Evolutionary conservation across 2,797 vertebrate species (phyloP), one percentile per base, ranked within the genome.

Genomic region (Phrynocephalus forsythii): DNA sequence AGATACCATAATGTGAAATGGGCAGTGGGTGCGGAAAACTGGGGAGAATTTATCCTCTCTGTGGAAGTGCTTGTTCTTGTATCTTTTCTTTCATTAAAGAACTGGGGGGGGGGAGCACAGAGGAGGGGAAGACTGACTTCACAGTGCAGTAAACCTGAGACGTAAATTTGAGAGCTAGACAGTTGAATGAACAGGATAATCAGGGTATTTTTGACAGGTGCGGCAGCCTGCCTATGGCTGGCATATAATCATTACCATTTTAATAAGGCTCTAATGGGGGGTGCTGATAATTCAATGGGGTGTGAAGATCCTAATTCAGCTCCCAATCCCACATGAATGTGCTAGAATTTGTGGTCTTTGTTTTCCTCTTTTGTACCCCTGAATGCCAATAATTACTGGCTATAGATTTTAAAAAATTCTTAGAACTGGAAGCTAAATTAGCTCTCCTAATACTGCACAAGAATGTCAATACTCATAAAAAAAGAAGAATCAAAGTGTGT

Each of bases 341-440:
- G 95, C 95, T 97, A 97, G 96, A 97, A 97, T 97, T 97, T 97
- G 96, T 95, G 94, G 90, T 95, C 96, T 97, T 97, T 97, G 96
- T 97, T 97, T 97, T 97, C 96, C 88, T 97, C 96, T 95, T 97
- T 97, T 97, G 96, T 97, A 97, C 95, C 95, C 95, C 96, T 97
- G 96, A 97, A 97, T 97, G 96, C 96, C 96, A 97, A 97, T 97
- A 97, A 97, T 97, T 97, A 97, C 96, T 97, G 96, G 96, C 96
- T 97, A 97, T 97, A 97, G 95, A 97, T 97, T 97, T 95, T 96
- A 95, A 80, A 82, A 97, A 96, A 97, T 96, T 97, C 97, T 97
- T 97, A 97, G 95, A 96, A 96, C 96, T 96, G 95, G 96, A 96
- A 96, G 96, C 96, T 97, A 97, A 97, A 96, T 97, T 96, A 97